Conservation (phyloP, 2,113 vertebrate species). For the Sitta europaea region DNA sequence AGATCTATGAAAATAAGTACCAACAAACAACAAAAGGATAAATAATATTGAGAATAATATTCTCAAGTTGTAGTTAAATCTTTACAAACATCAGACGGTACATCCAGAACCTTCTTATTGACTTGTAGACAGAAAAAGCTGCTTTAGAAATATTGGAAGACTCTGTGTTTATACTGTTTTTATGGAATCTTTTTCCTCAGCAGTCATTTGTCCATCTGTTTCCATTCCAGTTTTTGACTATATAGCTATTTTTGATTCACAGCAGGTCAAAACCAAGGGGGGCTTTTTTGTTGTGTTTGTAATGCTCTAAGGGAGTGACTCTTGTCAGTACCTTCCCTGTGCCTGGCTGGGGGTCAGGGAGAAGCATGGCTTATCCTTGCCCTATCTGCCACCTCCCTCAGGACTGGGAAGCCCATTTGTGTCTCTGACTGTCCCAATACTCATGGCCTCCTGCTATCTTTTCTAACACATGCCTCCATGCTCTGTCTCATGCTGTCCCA, state of each 20-base stretch:
- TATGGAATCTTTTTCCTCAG: background rate
- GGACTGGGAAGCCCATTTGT: background rate
- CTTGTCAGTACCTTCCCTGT: accelerated
- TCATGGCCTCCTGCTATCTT: background rate
- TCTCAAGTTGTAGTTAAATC: background rate
- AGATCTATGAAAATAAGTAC: constrained; percentile 38
- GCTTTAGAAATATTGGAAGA: background rate
- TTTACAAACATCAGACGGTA: background rate
- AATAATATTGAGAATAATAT: background rate
- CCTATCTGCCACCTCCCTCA: background rate
- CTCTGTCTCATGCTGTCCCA: background rate
- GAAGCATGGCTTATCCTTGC: background rate
- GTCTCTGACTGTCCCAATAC: background rate
- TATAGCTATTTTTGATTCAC: background rate
- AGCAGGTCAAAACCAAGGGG: background rate
- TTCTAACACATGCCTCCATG: background rate
- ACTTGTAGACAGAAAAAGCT: background rate
- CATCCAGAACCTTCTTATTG: background rate
- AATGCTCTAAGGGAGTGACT: background rate
- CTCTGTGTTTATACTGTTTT: background rate
- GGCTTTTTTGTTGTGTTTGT: background rate
- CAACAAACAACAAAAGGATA: constrained; percentile 28
- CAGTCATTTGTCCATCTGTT: background rate
- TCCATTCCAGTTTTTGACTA: background rate
- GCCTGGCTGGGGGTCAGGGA: background rate